phyloP scores from a whole-genome alignment of 2,797 vertebrate species.

The Pangasius sanitwongsei region DNA sequence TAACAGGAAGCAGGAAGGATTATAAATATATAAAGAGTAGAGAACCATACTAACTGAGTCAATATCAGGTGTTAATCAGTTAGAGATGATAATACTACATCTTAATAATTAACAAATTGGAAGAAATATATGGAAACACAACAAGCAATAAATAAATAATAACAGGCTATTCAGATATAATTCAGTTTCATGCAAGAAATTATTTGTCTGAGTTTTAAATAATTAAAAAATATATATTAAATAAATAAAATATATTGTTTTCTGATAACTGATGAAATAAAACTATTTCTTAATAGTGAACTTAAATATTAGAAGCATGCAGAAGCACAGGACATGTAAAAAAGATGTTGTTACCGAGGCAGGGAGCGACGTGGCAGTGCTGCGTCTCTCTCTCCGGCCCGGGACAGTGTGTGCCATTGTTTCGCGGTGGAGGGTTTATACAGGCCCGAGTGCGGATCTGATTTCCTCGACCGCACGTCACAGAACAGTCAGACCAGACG shows the following conservation, averaged over 20 bases:
- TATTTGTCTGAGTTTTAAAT: background rate
- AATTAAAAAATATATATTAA: background rate
- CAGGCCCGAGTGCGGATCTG: constrained; percentile 81
- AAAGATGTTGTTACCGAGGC: constrained; percentile 66
- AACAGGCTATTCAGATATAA: background rate
- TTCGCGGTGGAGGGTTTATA: constrained; percentile 75
- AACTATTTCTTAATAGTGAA: background rate
- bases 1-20: background rate
- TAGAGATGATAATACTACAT: background rate
- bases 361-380: constrained; percentile 71
- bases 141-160: background rate
- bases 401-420: constrained; percentile 71
- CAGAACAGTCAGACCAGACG: constrained; percentile 85
- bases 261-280: background rate
- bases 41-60: background rate
- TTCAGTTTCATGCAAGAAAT: background rate
- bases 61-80: background rate
- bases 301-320: background rate
- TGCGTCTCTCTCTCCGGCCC: constrained; percentile 75
- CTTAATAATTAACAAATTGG: background rate
- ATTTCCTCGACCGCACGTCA: constrained; percentile 77
- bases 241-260: background rate
- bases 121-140: background rate
- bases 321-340: background rate
- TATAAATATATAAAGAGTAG: background rate